phyloP scores from a whole-genome alignment of 2,113 vertebrate genomes.

The Bolborhynchus lineola region DNA sequence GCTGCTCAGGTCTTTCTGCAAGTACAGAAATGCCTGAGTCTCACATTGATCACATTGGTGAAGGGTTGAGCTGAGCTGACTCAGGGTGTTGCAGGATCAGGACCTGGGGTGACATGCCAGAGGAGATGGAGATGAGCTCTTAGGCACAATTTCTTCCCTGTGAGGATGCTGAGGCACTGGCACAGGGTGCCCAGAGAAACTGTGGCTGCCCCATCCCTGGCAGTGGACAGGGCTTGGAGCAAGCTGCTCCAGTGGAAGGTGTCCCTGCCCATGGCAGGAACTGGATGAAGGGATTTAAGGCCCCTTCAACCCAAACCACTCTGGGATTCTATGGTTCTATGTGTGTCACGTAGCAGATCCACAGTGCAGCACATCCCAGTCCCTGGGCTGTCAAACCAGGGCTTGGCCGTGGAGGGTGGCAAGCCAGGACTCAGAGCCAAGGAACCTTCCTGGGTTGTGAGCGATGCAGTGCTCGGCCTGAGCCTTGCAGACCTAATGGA shows the following conservation, averaged over 20 bases:
- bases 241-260: no score
- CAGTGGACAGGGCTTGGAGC: background rate
- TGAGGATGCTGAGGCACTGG: no score
- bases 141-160: no score
- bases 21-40: background rate
- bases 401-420: background rate
- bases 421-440: background rate
- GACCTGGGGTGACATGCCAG: accelerated
- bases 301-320: no score
- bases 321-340: no score
- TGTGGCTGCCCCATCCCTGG: background rate
- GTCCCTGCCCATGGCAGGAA: no score
- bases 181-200: no score
- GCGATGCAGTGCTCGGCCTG: background rate
- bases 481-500: background rate
- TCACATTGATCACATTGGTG: background rate
- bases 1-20: background rate
- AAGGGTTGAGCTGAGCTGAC: background rate
- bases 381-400: background rate
- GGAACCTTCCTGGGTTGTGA: background rate
- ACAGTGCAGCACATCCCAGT: background rate
- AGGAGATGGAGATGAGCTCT: no score
- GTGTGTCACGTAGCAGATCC: background rate
- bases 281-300: no score
- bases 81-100: background rate